Evolutionary conservation across 1,140 invertebrate species (phyloP).

Genomic region (Drosophila gunungcola): DNA sequence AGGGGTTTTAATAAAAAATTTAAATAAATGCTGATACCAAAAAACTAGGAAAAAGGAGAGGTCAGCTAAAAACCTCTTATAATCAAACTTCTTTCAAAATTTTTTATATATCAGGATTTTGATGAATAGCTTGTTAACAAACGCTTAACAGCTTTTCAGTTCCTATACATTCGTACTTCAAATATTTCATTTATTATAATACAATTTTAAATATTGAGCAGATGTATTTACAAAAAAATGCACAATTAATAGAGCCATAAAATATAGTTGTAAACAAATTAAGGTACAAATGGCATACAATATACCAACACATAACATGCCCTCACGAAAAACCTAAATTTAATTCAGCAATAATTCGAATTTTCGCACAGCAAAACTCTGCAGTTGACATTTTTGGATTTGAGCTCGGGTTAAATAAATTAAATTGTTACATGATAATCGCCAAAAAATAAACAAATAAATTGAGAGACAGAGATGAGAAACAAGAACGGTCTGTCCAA

Average conservation of each 20-base stretch:
- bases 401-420: constrained; percentile 15
- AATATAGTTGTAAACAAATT: background rate
- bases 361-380: constrained; percentile 16
- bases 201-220: too few relatives aligned
- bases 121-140: too few relatives aligned
- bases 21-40: background rate
- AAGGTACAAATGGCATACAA: background rate
- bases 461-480: background rate
- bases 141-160: too few relatives aligned
- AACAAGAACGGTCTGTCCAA: constrained; percentile 11
- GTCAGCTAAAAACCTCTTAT: too few relatives aligned
- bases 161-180: too few relatives aligned
- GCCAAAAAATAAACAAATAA: constrained; percentile 14
- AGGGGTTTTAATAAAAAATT: background rate
- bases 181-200: too few relatives aligned
- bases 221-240: too few relatives aligned
- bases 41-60: too few relatives aligned
- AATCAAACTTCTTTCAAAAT: too few relatives aligned
- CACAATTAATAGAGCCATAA: background rate
- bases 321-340: background rate
- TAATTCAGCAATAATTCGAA: constrained; percentile 3
- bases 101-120: too few relatives aligned
- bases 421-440: constrained; percentile 42
- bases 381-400: constrained; percentile 27
- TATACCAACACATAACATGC: background rate